These are phyloP conservation scores for Molorchus minor DNA, from an alignment of 2,888 invertebrate genomes.

Conservation along the genomic window DNA sequence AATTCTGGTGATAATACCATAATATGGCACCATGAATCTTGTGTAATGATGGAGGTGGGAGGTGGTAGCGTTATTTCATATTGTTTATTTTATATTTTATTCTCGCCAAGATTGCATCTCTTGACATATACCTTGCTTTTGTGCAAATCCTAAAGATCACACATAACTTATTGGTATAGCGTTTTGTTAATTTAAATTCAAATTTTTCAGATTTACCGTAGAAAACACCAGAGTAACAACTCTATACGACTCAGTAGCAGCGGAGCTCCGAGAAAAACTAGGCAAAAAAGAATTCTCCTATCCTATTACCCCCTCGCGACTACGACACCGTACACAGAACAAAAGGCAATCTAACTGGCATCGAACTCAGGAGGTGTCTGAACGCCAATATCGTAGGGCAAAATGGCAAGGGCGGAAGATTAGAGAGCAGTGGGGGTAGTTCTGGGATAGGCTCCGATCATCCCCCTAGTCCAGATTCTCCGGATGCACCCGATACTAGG, in stretches of 20 bases:
- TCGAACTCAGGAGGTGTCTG: slow-evolving; percentile 74
- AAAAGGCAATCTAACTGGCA: slow-evolving; percentile 78
- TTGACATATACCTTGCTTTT: too few relatives aligned
- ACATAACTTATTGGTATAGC: too few relatives aligned
- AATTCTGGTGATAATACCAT: too few relatives aligned
- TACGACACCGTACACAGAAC: slow-evolving; percentile 91
- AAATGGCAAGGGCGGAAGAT: slow-evolving; percentile 56
- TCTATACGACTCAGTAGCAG: slow-evolving; percentile 90
- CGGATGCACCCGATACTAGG: slow-evolving; percentile 60
- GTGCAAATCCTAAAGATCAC: too few relatives aligned
- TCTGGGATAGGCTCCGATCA: slow-evolving; percentile 91
- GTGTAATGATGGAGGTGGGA: too few relatives aligned
- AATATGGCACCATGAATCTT: too few relatives aligned
- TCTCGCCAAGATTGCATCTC: too few relatives aligned
- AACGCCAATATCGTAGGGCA: slow-evolving; percentile 75
- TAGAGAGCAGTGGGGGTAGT: slow-evolving; percentile 73
- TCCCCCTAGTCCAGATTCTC: slow-evolving; percentile 80
- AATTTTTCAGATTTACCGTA: slow-evolving; percentile 56
- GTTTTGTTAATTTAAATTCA: too few relatives aligned
- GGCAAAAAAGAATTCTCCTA: slow-evolving; percentile 69
- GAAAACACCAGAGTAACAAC: slow-evolving; percentile 70
- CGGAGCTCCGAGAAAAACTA: slow-evolving; percentile 85
- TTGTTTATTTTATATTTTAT: too few relatives aligned
- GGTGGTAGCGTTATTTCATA: too few relatives aligned
- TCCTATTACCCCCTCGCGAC: slow-evolving; percentile 90